Evolutionary conservation across 2,888 invertebrate species (phyloP).

Genomic region (Serripes groenlandicus): DNA sequence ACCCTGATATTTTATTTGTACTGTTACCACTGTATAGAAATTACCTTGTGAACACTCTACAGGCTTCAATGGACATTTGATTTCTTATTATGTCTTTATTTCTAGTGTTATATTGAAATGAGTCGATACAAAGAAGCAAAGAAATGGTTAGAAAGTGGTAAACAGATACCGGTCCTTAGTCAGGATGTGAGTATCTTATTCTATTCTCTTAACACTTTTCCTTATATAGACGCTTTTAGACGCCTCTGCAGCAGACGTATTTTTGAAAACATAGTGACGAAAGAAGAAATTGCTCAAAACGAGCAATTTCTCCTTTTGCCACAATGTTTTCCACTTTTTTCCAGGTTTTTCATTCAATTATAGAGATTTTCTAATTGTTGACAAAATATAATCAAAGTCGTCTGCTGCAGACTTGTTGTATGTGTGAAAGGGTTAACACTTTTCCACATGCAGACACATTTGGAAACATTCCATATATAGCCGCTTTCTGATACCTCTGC

Average conservation of each 20-base stretch:
- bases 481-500: no score
- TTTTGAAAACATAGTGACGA: conserved; percentile 2
- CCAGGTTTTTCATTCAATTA: no score
- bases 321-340: not conserved
- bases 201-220: not conserved
- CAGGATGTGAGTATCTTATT: conserved; percentile 75
- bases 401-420: no score
- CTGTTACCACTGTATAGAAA: no score
- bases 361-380: no score
- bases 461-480: no score
- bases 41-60: no score
- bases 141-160: conserved; percentile 79
- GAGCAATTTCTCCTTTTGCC: not conserved
- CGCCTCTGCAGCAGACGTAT: not conserved
- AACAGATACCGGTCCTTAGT: conserved; percentile 68
- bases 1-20: no score
- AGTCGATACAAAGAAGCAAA: conserved; percentile 77
- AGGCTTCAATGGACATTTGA: not conserved
- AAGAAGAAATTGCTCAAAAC: not conserved
- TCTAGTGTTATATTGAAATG: conserved; percentile 82
- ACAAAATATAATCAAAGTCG: no score
- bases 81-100: conserved; percentile 2
- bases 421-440: no score
- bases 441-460: no score
- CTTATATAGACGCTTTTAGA: no score